A percentile compares a stretch with the other conserved stretches of the same genome.
phyloP scores from a whole-genome alignment of 2,797 vertebrate genomes.

The Varecia variegata region DNA sequence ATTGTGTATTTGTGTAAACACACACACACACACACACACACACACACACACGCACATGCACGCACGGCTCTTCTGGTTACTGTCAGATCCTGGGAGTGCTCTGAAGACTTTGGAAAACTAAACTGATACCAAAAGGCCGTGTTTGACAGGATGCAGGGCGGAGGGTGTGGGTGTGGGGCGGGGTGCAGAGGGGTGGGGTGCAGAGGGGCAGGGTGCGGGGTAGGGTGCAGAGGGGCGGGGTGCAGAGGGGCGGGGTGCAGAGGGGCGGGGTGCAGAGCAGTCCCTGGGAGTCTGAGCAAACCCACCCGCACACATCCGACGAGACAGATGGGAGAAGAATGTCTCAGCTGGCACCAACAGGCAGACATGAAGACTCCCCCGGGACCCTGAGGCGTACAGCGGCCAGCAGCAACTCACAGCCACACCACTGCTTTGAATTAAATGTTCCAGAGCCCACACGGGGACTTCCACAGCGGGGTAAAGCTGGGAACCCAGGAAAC shows the following conservation, averaged over 20 bases:
- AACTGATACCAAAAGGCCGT: not conserved
- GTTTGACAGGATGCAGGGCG: not conserved
- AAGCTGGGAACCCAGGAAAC: not conserved
- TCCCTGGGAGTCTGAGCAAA: not conserved
- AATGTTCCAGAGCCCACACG: not conserved
- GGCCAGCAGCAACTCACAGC: rapidly evolving
- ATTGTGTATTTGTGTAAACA: not conserved
- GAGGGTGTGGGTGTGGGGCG: rapidly evolving
- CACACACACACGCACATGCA: not conserved
- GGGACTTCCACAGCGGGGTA: not conserved
- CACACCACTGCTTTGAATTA: no score
- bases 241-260: no score
- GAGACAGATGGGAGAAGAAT: not conserved
- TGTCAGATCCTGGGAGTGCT: not conserved
- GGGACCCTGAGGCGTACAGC: rapidly evolving
- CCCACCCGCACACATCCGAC: not conserved
- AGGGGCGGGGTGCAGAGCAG: rapidly evolving
- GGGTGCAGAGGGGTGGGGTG: not conserved
- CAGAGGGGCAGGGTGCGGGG: not conserved
- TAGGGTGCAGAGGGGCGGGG: no score
- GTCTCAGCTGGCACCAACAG: not conserved
- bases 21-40: rapidly evolving
- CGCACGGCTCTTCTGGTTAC: not conserved
- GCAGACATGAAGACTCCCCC: not conserved
- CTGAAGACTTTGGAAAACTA: not conserved